Conservation (phyloP, 2,888 invertebrate species). For the Coenonympha glycerion region DNA sequence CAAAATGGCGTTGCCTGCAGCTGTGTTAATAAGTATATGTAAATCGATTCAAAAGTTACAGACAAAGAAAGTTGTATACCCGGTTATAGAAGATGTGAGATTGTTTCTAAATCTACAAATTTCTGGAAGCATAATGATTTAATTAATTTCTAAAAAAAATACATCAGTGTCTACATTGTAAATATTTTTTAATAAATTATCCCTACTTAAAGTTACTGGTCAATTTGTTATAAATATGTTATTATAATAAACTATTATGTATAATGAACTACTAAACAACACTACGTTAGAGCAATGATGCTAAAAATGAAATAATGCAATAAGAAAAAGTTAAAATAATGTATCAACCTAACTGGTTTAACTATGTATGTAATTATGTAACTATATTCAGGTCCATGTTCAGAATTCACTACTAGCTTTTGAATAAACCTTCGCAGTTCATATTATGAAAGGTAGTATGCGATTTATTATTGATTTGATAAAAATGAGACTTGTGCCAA, state of each 20-base stretch:
- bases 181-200: too few species aligned
- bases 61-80: not conserved
- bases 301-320: conserved; percentile 13
- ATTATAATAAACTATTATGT: not conserved
- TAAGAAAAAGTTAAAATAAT: conserved; percentile 25
- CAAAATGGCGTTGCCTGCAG: conserved; percentile 74
- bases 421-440: conserved; percentile 59
- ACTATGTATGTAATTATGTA: conserved; percentile 45
- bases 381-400: conserved; percentile 50
- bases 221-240: not conserved
- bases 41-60: conserved; percentile 46
- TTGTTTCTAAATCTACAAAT: too few species aligned
- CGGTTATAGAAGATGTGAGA: not conserved
- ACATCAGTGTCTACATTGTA: too few species aligned
- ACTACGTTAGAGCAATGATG: not conserved
- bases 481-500: conserved; percentile 34
- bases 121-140: not conserved
- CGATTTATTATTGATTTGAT: conserved; percentile 7
- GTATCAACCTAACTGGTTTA: too few species aligned
- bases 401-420: conserved; percentile 56
- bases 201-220: not conserved
- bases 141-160: too few species aligned
- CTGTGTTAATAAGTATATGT: conserved; percentile 54
- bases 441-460: conserved; percentile 32
- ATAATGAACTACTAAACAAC: not conserved